Evolutionary conservation across 2,888 invertebrate genomes (phyloP).

Genomic region (Amiota communis): DNA sequence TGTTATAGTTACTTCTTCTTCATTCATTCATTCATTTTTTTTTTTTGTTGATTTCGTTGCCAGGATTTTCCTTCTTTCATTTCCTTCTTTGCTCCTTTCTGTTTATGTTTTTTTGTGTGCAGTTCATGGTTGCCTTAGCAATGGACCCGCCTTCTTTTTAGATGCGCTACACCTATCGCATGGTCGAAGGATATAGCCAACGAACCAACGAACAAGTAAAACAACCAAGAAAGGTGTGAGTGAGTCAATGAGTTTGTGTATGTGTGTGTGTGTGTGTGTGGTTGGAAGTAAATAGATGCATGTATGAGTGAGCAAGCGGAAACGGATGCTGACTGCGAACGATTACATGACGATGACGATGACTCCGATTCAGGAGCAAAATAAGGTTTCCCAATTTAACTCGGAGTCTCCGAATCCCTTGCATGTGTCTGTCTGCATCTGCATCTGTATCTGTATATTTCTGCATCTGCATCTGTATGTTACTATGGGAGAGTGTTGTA

Average conservation of each 20-base stretch:
- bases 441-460: conserved; percentile 6
- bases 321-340: conserved; percentile 16
- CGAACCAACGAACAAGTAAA: not conserved
- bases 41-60: conserved; percentile 26
- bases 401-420: too few species aligned
- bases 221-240: too few species aligned
- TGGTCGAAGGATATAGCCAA: conserved; percentile 38
- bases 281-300: conserved; percentile 23
- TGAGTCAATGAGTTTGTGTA: not conserved
- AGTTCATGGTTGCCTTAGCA: conserved; percentile 64
- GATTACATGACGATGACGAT: conserved; percentile 30
- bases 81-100: conserved; percentile 2
- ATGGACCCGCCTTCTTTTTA: conserved; percentile 70
- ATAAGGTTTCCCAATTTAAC: too few species aligned
- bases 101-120: conserved; percentile 47
- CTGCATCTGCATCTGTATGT: conserved; percentile 26
- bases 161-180: conserved; percentile 65
- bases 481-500: conserved; percentile 11
- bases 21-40: conserved; percentile 1
- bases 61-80: conserved; percentile 18
- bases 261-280: not conserved
- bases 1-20: conserved; percentile 24
- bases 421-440: not conserved
- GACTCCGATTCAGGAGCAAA: conserved; percentile 31
- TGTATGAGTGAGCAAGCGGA: conserved; percentile 2